phyloP scores from a whole-genome alignment of 2,888 invertebrate genomes.

The Lepas anatifera region DNA sequence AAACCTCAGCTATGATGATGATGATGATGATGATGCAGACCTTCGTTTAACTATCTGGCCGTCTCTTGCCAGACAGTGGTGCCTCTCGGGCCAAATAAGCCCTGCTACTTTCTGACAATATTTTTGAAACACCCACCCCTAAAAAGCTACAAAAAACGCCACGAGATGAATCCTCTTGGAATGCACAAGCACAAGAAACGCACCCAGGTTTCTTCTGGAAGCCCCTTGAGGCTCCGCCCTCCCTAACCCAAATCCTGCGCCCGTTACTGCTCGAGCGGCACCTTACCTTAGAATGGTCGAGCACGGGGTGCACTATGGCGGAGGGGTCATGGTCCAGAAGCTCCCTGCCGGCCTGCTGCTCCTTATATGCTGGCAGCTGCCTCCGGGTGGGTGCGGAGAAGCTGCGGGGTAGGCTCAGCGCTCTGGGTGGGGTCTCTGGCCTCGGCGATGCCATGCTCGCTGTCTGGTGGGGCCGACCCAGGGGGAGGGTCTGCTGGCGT shows the following conservation, averaged over 20 bases:
- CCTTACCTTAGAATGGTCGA: not conserved
- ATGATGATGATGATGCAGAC: too few species aligned
- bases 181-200: not conserved
- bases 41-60: too few species aligned
- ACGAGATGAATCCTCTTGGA: not conserved
- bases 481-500: conserved; percentile 27
- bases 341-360: conserved; percentile 26
- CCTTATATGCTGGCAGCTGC: not conserved
- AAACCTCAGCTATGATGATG: too few species aligned
- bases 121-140: not conserved
- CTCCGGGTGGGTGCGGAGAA: not conserved
- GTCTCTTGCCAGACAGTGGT: too few species aligned
- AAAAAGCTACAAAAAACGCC: not conserved
- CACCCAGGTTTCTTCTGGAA: too few species aligned
- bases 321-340: conserved; percentile 32
- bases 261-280: not conserved
- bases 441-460: not conserved
- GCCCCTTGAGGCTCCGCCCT: not conserved
- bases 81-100: too few species aligned
- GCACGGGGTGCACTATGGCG: conserved; percentile 27
- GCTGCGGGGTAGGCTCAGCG: not conserved
- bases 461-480: not conserved
- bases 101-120: too few species aligned
- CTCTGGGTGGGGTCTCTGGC: not conserved
- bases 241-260: not conserved